phyloP scores from a whole-genome alignment of 1,140 invertebrate species.

The Eulimnadia texana region DNA sequence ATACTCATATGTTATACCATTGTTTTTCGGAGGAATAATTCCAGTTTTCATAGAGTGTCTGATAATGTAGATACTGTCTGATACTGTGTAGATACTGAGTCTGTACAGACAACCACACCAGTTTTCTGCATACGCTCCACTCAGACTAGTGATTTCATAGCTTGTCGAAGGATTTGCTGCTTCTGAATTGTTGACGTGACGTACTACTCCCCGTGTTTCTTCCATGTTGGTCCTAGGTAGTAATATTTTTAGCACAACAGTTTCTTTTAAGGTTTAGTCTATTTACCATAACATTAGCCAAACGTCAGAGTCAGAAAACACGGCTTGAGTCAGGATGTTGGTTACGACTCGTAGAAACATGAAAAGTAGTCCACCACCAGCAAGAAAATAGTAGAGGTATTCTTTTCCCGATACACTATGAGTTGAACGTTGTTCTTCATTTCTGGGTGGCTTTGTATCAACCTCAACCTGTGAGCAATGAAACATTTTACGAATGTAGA shows the following conservation, averaged over 20 bases:
- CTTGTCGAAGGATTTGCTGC: background rate
- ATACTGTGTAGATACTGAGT: slow-evolving; percentile 29
- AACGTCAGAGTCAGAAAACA: slow-evolving; percentile 55
- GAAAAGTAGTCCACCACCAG: slow-evolving; percentile 41
- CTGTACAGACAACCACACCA: background rate
- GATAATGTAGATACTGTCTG: slow-evolving; percentile 33
- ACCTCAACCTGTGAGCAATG: background rate
- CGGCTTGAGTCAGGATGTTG: slow-evolving; percentile 48
- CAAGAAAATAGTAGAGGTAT: slow-evolving; percentile 49
- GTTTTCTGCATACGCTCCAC: background rate
- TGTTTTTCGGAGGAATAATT: too few relatives aligned
- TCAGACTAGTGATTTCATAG: background rate
- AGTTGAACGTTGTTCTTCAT: slow-evolving; percentile 30
- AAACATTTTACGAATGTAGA: too few relatives aligned
- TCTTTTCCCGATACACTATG: slow-evolving; percentile 42
- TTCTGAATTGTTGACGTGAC: too few relatives aligned
- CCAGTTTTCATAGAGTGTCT: too few relatives aligned
- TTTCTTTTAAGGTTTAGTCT: too few relatives aligned
- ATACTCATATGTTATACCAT: too few relatives aligned
- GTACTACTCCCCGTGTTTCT: too few relatives aligned
- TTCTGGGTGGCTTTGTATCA: background rate
- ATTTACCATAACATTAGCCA: slow-evolving; percentile 60
- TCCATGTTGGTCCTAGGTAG: too few relatives aligned
- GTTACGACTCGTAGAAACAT: slow-evolving; percentile 39
- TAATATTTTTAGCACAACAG: too few relatives aligned